Percentiles rank a stretch among this genome's conserved stretches.
Evolutionary conservation across 2,888 invertebrate genomes (phyloP).

Genomic region (Agrenia bidenticulata): DNA sequence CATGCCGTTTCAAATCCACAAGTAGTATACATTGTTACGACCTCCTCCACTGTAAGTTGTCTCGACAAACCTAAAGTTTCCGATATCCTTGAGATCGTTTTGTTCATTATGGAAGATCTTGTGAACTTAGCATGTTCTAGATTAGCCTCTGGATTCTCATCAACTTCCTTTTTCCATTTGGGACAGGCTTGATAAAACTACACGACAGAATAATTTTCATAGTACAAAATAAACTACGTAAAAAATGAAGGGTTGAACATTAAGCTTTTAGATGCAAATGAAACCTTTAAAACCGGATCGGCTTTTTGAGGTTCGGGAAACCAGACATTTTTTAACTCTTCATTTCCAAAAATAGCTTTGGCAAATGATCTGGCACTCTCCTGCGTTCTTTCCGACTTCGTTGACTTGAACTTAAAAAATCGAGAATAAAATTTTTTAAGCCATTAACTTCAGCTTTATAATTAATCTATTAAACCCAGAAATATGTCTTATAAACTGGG

Average conservation of each 20-base stretch:
- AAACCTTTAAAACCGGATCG: slow-evolving; percentile 70
- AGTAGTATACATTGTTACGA: slow-evolving; percentile 68
- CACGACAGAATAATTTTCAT: slow-evolving; percentile 55
- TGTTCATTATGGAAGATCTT: slow-evolving; percentile 62
- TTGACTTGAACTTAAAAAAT: slow-evolving; percentile 61
- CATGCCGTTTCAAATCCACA: slow-evolving; percentile 85
- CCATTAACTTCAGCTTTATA: too few relatives aligned
- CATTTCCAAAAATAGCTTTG: slow-evolving; percentile 71
- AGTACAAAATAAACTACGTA: background rate
- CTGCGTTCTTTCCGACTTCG: slow-evolving; percentile 72
- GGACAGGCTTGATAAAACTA: slow-evolving; percentile 77
- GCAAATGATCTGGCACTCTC: slow-evolving; percentile 75
- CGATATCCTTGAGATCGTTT: slow-evolving; percentile 64
- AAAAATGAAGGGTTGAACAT: too few relatives aligned
- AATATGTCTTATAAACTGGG: too few relatives aligned
- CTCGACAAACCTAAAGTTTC: slow-evolving; percentile 63
- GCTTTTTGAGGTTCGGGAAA: slow-evolving; percentile 66
- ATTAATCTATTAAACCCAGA: too few relatives aligned
- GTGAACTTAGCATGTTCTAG: slow-evolving; percentile 63
- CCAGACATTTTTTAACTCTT: slow-evolving; percentile 63
- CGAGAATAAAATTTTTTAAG: background rate
- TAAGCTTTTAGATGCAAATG: background rate
- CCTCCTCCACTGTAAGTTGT: slow-evolving; percentile 61
- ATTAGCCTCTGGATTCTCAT: slow-evolving; percentile 64
- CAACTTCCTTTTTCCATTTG: slow-evolving; percentile 69